Conservation (phyloP, 2,113 vertebrate genomes). For the Chlorocebus sabaeus region DNA sequence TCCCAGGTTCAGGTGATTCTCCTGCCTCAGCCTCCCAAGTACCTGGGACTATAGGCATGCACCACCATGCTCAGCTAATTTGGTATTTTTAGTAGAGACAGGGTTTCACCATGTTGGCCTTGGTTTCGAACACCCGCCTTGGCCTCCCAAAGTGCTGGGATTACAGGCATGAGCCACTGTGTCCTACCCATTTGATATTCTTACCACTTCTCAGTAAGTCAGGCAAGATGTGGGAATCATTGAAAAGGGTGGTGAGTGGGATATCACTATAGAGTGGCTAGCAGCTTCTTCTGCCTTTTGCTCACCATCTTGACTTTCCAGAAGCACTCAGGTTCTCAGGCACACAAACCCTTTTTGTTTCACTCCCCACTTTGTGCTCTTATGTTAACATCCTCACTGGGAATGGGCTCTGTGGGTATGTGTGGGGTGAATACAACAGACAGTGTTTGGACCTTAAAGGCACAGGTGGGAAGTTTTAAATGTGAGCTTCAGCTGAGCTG, state of each 20-base stretch:
- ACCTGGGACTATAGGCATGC: no score
- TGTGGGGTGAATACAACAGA: not conserved
- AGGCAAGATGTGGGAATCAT: not conserved
- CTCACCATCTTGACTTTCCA: not conserved
- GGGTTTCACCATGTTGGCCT: no score
- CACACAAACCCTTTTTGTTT: not conserved
- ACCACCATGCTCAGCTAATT: no score
- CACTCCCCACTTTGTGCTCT: not conserved
- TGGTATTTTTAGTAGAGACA: no score
- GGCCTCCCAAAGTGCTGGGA: no score
- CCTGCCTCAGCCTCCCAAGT: no score
- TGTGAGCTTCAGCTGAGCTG: not conserved
- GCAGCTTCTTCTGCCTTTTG: not conserved
- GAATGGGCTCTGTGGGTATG: not conserved
- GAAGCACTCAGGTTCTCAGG: not conserved
- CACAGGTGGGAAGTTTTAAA: no score
- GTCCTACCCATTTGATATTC: not conserved
- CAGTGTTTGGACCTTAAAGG: not conserved
- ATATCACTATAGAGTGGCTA: not conserved
- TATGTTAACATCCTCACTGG: not conserved
- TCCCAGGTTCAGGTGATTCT: no score
- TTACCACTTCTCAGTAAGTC: not conserved
- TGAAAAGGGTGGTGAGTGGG: not conserved
- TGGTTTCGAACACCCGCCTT: no score
- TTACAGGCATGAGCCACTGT: no score